Evolutionary conservation across 2,888 invertebrate genomes (phyloP), one percentile per base, ranked within the genome.

Genomic region (Caenorhabditis doughertyi): DNA sequence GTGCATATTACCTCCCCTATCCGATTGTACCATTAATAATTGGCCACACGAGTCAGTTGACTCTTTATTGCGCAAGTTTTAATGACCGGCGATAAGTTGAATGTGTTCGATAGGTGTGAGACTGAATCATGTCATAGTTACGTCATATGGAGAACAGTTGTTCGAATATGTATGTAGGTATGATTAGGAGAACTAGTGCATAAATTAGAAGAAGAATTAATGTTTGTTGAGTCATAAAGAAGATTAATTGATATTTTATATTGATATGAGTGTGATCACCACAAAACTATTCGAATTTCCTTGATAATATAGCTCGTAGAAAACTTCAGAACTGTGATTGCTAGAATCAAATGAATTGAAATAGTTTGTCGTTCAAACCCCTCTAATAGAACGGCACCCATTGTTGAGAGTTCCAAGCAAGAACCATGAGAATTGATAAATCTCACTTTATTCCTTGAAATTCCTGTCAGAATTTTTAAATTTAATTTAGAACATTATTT

Each of bases 1-100:
- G 35, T 39, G 29, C 8, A 56, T 35, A 56, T 58, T 58, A 39
- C 58, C n/a, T 56, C 16, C 11, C 39, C n/a, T n/a, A n/a, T n/a
- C n/a, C n/a, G n/a, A n/a, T n/a, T n/a, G 55, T 58, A 35, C 55
- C 27, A 74, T 74, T 9, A 76, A 29, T 76, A 76, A 76, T 76
- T 76, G 76, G 39, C 25, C 7, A 35, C 67, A 76, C 74, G 51
- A 58, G 74, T 67, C 76, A 76, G 56, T 68, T 68, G 56, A 44
- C 39, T 51, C 58, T 62, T 42, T 44, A 44, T 76, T 76, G 76
- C 76, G 76, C 68, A 67, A 76, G 39, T 60, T 39, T 32, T 64
- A 58, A 67, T 65, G 56, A 58, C 35, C 13, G 3, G 13, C 39
- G 13, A 39, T 39, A 39, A 39, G 39, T 67, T 44, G 11, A 51